Evolutionary conservation across 1,140 invertebrate species (phyloP).

Genomic region (Drosophila athabasca): DNA sequence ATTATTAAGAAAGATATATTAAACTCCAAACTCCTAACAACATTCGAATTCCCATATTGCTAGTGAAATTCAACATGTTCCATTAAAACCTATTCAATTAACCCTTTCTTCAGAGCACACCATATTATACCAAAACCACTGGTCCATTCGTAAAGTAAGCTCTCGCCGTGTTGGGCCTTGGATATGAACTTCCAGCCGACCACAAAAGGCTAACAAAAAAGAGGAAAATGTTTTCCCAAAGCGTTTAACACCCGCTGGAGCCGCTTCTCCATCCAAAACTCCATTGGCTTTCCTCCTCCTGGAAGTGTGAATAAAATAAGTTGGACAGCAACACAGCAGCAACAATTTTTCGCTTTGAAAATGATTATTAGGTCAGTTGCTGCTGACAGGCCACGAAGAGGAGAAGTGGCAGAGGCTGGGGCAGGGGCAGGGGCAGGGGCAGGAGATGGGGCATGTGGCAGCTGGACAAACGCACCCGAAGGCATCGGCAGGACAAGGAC

Average conservation of each 20-base stretch:
- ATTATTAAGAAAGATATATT: too few relatives aligned
- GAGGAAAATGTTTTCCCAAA: slow-evolving; percentile 43
- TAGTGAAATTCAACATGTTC: slow-evolving; percentile 1
- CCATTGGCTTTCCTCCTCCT: not conserved
- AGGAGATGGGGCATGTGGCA: slow-evolving; percentile 5
- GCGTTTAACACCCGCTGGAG: slow-evolving; percentile 40
- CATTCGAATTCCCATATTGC: too few relatives aligned
- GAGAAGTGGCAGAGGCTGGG: not conserved
- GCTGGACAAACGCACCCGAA: slow-evolving; percentile 44
- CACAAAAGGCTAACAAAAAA: slow-evolving; percentile 22
- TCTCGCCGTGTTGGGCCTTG: slow-evolving; percentile 4
- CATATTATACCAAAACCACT: slow-evolving; percentile 23
- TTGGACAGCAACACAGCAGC: slow-evolving; percentile 31
- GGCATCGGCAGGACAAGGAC: slow-evolving; percentile 39
- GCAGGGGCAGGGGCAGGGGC: slow-evolving; percentile 8
- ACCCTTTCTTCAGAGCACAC: slow-evolving; percentile 14
- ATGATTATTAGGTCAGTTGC: slow-evolving; percentile 76
- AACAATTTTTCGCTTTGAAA: slow-evolving; percentile 56
- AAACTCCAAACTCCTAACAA: too few relatives aligned
- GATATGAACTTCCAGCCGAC: not conserved
- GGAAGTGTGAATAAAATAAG: slow-evolving; percentile 59
- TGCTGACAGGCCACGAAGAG: slow-evolving; percentile 26
- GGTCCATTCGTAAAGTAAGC: too few relatives aligned
- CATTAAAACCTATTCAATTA: slow-evolving; percentile 21
- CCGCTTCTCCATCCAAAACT: slow-evolving; percentile 3